Evolutionary conservation across 37 sponge, comb jelly and placozoan species (phyloP).

Genomic region (Chondrosia reniformis): DNA sequence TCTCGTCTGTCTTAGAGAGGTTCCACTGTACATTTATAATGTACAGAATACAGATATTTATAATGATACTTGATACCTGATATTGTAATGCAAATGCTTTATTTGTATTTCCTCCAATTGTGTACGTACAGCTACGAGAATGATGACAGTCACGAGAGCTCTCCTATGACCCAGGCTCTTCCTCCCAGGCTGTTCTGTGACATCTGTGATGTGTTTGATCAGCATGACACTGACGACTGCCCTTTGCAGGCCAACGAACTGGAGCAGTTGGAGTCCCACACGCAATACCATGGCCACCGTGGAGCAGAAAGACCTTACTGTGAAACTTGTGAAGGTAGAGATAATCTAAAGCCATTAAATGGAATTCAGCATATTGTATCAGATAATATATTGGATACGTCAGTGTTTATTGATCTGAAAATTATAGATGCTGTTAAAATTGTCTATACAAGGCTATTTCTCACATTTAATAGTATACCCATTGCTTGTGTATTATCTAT

Average conservation of each 20-base stretch:
- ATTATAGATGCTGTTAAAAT: no score
- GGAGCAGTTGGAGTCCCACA: conserved; percentile 13
- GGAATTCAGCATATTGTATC: no score
- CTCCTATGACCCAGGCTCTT: conserved; percentile 11
- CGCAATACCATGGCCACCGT: background rate
- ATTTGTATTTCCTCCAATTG: background rate
- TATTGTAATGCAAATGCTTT: no score
- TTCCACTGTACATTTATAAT: background rate
- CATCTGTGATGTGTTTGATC: conserved; percentile 95
- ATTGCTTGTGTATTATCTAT: no score
- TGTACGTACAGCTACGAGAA: background rate
- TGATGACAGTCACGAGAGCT: conserved; percentile 1
- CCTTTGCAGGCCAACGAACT: conserved; percentile 43
- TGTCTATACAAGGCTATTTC: no score
- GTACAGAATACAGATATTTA: background rate
- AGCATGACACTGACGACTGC: conserved; percentile 94
- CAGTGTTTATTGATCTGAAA: no score
- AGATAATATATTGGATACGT: no score
- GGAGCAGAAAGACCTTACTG: conserved; percentile 5
- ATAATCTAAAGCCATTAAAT: no score
- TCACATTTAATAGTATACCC: no score
- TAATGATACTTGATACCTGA: no score
- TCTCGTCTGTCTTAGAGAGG: no score
- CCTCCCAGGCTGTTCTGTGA: conserved; percentile 93
- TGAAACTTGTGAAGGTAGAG: conserved; percentile 18